Evolutionary conservation across 2,113 vertebrate species (phyloP), one percentile per base, ranked within the genome.

Genomic region (Oryzias celebensis): DNA sequence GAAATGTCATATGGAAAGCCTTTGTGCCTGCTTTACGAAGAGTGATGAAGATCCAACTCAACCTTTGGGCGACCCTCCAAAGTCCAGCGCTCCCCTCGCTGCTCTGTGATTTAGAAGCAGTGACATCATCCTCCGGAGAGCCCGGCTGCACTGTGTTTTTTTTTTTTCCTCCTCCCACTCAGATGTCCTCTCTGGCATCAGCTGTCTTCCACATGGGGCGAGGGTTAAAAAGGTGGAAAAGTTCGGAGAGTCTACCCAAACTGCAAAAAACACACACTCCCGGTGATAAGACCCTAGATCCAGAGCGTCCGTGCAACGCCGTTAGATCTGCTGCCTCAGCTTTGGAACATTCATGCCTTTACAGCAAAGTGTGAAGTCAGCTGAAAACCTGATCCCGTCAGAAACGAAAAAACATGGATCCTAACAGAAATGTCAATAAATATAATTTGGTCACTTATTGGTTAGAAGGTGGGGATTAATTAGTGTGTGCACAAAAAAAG

Each of bases 401-500:
- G 36, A 36, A 67, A 75, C 42, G 15, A n/a, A 77, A 58, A 43
- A 60, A 65, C 54, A 49, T 47, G 41, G 20, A 60, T 54, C 52
- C 71, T 70, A 57, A 76, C 67, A 70, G 71, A 80, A 77, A 44
- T 56, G 60, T 78, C 64, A 85, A 90, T 90, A 87, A 89, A 88
- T 90, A 89, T 70, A 76, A 79, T 91, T 90, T 91, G 90, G 85
- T 91, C 89, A 84, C 79, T 87, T 84, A 58, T 31, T 70, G 81
- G 83, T 82, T 85, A 88, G 60, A 72, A 61, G 78, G 61, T 52
- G 81, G 41, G 65, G 71, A 80, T 76, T 75, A 68, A 78, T 76
- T 75, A 71, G 65, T 62, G 68, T 47, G 59, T 77, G 82, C 69
- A 74, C 78, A 72, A 59, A 28, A 66, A 60, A 55, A 60, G 16